A percentile compares a stretch with the other conserved stretches of the same genome.
Evolutionary conservation across 1,140 invertebrate genomes (phyloP).

Genomic region (Archivesica marissinica): DNA sequence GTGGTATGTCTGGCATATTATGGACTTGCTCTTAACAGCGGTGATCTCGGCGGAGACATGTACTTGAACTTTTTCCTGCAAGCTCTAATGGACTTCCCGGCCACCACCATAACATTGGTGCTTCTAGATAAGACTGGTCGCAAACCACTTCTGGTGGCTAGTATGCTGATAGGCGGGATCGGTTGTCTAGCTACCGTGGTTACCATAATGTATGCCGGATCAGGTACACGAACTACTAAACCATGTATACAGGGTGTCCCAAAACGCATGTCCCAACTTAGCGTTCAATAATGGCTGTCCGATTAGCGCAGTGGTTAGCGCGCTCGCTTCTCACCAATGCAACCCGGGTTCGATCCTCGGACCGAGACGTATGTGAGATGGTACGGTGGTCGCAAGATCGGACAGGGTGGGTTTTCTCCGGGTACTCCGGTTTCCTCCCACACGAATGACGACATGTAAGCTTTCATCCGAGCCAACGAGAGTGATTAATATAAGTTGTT

Average conservation of each 20-base stretch:
- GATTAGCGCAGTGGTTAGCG: too few species aligned
- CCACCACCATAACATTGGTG: conserved; percentile 87
- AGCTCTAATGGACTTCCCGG: conserved; percentile 91
- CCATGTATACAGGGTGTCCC: neutral
- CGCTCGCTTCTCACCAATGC: too few species aligned
- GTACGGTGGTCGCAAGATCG: too few species aligned
- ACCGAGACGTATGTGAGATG: too few species aligned
- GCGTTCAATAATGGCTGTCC: too few species aligned
- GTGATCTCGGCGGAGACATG: conserved; percentile 70
- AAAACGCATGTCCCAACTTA: too few species aligned
- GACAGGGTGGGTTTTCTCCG: too few species aligned
- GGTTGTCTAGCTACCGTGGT: conserved; percentile 73
- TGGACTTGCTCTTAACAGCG: conserved; percentile 87
- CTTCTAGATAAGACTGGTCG: conserved; percentile 70
- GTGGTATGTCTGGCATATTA: conserved; percentile 86
- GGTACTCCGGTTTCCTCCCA: too few species aligned
- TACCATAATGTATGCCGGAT: conserved; percentile 64
- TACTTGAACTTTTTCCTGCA: conserved; percentile 76
- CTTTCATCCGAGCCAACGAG: too few species aligned
- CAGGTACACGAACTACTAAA: conserved; percentile 29
- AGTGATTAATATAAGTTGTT: too few species aligned
- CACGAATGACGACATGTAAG: too few species aligned
- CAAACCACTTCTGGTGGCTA: conserved; percentile 65
- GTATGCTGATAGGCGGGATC: conserved; percentile 73
- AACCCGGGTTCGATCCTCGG: too few species aligned